phyloP scores from a whole-genome alignment of 2,888 invertebrate genomes.

The Temnothorax rugatulus region DNA sequence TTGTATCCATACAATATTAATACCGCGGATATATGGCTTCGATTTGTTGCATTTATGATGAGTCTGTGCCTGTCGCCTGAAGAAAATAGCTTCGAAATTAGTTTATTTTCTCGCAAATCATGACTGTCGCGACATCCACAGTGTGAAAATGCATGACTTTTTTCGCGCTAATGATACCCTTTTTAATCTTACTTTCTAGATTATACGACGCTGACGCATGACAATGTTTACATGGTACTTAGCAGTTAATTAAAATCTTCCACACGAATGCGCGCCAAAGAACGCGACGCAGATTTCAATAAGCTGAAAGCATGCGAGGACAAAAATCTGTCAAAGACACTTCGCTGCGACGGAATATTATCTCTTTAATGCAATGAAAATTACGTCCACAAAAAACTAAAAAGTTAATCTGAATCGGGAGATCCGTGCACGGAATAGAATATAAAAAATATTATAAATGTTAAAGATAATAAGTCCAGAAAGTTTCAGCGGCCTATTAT shows the following conservation, averaged over 20 bases:
- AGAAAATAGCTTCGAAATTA: neutral
- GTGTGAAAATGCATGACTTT: neutral
- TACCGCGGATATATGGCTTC: constrained; percentile 48
- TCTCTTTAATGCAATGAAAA: constrained; percentile 5
- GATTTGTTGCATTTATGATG: neutral
- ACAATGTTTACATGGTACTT: neutral
- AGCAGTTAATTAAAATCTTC: constrained; percentile 1
- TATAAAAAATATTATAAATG: neutral
- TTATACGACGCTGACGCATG: neutral
- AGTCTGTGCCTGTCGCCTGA: neutral
- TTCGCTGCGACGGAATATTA: neutral
- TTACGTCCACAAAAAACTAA: neutral
- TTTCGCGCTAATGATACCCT: neutral
- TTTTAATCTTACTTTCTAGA: neutral
- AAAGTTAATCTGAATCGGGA: neutral
- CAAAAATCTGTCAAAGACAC: constrained; percentile 5
- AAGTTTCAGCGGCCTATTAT: neutral
- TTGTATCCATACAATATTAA: constrained; percentile 68
- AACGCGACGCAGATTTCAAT: neutral
- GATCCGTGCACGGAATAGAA: no score
- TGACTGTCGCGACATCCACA: neutral
- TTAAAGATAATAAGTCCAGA: neutral
- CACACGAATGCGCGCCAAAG: neutral
- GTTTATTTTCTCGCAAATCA: neutral
- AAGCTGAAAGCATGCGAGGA: neutral